These are phyloP conservation scores for Drosophila melanosoma DNA, from an alignment of 2,888 invertebrate species.

Conservation along the genomic window DNA sequence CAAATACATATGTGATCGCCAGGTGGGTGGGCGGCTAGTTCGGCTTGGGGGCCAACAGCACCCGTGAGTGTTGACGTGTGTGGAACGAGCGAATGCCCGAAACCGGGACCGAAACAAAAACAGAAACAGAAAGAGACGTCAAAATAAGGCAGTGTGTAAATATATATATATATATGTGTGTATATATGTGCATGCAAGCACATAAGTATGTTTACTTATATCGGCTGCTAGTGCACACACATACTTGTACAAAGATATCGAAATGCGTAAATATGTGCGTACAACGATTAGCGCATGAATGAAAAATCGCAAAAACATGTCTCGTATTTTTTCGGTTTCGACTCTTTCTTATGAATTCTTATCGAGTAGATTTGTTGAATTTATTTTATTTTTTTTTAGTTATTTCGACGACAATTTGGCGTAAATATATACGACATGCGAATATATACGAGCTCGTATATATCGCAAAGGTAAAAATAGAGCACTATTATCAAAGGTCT, in stretches of 20 bases:
- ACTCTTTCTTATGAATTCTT: constrained; percentile 9
- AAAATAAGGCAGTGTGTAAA: constrained; percentile 50
- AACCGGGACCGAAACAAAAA: constrained; percentile 20
- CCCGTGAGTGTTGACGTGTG: constrained; percentile 64
- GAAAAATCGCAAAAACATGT: constrained; percentile 65
- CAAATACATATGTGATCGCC: constrained; percentile 30
- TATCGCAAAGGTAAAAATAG: neutral
- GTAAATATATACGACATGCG: constrained; percentile 49
- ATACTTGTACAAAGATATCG: constrained; percentile 39
- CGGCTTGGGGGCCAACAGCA: constrained; percentile 3
- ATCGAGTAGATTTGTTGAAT: neutral
- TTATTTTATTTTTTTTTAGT: constrained; percentile 7
- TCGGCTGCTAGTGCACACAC: constrained; percentile 3
- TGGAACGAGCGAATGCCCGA: constrained; percentile 30
- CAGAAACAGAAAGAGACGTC: constrained; percentile 46
- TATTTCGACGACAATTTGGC: constrained; percentile 28
- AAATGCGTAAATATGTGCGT: constrained; percentile 15
- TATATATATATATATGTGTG: constrained; percentile 13
- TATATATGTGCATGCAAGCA: neutral
- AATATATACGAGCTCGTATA: too few species aligned
- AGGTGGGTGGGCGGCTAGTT: constrained; percentile 56
- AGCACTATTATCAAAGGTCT: neutral
- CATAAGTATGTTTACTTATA: neutral
- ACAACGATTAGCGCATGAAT: constrained; percentile 76
- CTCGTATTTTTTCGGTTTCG: constrained; percentile 35